Percentiles rank a stretch among this genome's conserved stretches.
These are phyloP conservation scores for Pristionchus mayeri DNA, from an alignment of 2,888 invertebrate species.

Conservation along the genomic window DNA sequence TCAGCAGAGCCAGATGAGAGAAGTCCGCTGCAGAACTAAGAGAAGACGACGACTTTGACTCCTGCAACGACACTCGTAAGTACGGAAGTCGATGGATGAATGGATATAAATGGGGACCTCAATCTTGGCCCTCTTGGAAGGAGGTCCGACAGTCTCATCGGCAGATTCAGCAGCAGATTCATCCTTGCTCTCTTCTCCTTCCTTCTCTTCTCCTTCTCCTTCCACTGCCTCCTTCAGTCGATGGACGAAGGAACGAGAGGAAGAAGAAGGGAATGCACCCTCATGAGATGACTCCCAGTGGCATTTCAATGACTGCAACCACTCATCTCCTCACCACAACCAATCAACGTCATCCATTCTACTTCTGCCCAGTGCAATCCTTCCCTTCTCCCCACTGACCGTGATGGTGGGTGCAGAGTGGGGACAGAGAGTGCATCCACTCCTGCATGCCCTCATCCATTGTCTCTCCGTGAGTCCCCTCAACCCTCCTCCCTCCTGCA, in stretches of 20 bases:
- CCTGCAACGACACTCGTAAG: neutral
- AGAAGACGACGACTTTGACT: neutral
- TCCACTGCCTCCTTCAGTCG: slow-evolving; percentile 53
- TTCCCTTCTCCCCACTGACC: too few species aligned
- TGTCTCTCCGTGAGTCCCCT: neutral
- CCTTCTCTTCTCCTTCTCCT: slow-evolving; percentile 47
- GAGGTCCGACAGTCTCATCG: slow-evolving; percentile 55
- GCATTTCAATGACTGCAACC: slow-evolving; percentile 54
- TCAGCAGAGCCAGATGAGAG: slow-evolving; percentile 51
- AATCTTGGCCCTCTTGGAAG: slow-evolving; percentile 55
- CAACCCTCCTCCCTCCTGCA: slow-evolving; percentile 34
- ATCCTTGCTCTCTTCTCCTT: slow-evolving; percentile 49
- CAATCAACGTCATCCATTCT: too few species aligned
- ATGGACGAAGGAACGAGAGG: slow-evolving; percentile 53
- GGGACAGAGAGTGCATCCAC: neutral
- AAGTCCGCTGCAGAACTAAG: slow-evolving; percentile 36
- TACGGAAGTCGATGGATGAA: neutral
- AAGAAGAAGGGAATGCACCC: slow-evolving; percentile 13
- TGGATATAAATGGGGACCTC: neutral
- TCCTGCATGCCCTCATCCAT: neutral
- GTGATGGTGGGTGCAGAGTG: neutral
- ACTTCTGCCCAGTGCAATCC: too few species aligned
- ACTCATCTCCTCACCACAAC: neutral
- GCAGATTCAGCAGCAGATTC: slow-evolving; percentile 43
- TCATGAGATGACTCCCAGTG: slow-evolving; percentile 62